A percentile compares a stretch with the other conserved stretches of the same genome.
These are phyloP conservation scores for Lepidurus couesii DNA, from an alignment of 1,140 invertebrate genomes.

Conservation along the genomic window DNA sequence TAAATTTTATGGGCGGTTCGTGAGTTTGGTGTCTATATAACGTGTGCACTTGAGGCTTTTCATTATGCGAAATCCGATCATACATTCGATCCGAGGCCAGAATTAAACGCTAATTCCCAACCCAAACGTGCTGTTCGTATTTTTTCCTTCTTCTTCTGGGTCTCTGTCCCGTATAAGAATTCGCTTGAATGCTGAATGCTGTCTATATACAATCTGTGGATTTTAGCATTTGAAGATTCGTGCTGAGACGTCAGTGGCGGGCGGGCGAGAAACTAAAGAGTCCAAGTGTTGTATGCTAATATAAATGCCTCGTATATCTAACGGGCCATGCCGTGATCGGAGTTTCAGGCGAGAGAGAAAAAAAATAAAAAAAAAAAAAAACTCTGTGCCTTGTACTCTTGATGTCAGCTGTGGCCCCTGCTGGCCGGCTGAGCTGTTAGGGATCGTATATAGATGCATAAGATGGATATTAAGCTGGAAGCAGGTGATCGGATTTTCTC, in stretches of 20 bases:
- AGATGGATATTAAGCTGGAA: slow-evolving; percentile 9
- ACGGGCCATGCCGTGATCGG: background rate
- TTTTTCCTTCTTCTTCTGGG: background rate
- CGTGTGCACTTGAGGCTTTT: background rate
- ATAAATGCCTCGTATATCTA: slow-evolving; percentile 15
- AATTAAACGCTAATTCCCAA: background rate
- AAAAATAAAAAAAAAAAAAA: background rate
- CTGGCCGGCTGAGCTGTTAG: background rate
- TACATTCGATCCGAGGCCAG: background rate
- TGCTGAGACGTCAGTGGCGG: background rate
- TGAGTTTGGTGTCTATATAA: background rate
- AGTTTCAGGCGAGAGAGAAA: background rate
- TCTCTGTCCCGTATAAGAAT: too few relatives aligned
- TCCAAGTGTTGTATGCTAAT: slow-evolving; percentile 15
- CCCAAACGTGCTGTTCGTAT: background rate
- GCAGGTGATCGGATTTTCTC: slow-evolving; percentile 2
- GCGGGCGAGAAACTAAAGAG: background rate
- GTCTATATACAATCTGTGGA: background rate
- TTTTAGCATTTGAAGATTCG: background rate
- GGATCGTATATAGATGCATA: background rate
- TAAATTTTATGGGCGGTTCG: background rate
- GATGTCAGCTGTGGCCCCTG: background rate
- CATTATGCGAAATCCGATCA: background rate
- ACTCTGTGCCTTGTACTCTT: background rate
- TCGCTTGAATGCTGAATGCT: background rate